Evolutionary conservation across 2,113 vertebrate species (phyloP), one percentile per base, ranked within the genome.

Genomic region (Carassius carassius): DNA sequence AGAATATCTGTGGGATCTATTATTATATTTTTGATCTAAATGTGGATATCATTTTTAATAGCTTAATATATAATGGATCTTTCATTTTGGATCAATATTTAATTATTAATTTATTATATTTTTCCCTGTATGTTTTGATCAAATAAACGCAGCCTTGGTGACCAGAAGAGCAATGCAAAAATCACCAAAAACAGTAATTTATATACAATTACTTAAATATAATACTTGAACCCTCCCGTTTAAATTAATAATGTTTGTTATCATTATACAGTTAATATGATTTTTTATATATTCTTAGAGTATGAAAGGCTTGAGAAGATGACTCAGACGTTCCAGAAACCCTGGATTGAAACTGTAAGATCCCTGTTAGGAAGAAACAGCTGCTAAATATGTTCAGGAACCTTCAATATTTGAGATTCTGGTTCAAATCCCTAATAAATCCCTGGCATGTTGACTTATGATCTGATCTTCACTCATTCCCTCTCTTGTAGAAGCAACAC

Each of bases 381-480:
- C 54, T 78, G 23, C 47, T 29, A 25, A 17, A 19, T 11, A 51
- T 41, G 11, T 14, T 9, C 21, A 49, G 8, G 19, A 73, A 47
- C 32, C 32, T 60, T 16, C 32, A 23, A 60, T 62, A 62, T 41
- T 21, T 7, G 7, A 60, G 21, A 23, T 13, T n/a, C 32, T 41
- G 17, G 1, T 23, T 16, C 32, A 78, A 77, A 77, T 77, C 75
- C 17, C 49, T n/a, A n/a, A 58, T 78, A 77, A 77, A 77, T 21
- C 21, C 17, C 49, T n/a, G 75, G 10, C 51, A 35, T 77, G 51
- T 77, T 76, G 74, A 9, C 17, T 54, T 76, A 32, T 17, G 73
- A 76, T 29, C 74, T 54, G 23, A 54, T 51, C 7, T 78, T 60
- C 54, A 58, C 6, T 47, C 77, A 14, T 74, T 49, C n/a, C 44